Evolutionary conservation across 2,113 vertebrate genomes (phyloP).

Genomic region (Phylloscopus whistleri): DNA sequence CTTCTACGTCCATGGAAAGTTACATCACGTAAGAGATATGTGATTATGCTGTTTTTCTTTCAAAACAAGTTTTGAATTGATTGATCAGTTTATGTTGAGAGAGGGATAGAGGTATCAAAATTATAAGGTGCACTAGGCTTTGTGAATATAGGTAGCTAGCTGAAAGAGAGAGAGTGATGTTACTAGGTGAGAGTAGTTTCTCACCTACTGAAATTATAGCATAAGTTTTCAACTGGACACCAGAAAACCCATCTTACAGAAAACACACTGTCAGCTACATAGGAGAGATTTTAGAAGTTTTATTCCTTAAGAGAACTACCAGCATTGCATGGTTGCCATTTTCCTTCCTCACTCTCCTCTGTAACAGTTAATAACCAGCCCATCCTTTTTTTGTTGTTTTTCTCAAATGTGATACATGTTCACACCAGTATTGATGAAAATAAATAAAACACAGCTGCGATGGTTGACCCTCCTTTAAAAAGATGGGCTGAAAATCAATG

Average conservation of each 20-base stretch:
- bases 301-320: neutral
- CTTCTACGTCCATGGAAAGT: neutral
- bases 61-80: neutral
- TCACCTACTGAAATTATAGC: neutral
- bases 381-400: neutral
- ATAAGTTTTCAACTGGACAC: neutral
- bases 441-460: neutral
- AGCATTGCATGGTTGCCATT: neutral
- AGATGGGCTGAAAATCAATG: neutral
- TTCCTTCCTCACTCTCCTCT: neutral
- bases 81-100: neutral
- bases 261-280: neutral
- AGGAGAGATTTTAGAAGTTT: neutral
- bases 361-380: neutral
- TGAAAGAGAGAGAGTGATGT: neutral
- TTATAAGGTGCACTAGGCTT: neutral
- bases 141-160: neutral
- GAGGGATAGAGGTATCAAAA: neutral
- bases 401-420: neutral
- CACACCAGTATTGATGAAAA: neutral
- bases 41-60: neutral
- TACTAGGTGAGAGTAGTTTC: neutral
- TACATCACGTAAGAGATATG: accelerated
- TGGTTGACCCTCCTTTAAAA: neutral
- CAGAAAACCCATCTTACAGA: neutral